Base-by-base conservation (phyloP, 1,140 invertebrate species). In the Halictus rubicundus region DNA sequence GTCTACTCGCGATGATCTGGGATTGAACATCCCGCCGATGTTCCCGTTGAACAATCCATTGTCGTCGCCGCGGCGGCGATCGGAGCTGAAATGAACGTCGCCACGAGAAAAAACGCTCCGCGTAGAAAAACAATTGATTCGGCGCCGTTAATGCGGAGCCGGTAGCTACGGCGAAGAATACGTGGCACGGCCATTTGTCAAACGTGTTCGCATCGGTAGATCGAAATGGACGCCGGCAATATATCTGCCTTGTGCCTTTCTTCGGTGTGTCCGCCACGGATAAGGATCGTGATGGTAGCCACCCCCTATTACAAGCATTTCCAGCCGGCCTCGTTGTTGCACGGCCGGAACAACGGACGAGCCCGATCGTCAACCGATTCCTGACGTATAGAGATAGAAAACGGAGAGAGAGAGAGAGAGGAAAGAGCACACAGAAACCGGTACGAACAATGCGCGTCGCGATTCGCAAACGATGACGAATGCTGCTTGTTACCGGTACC, bases 401-500 rank as follows among this genome's bases (percentile, higher is more conserved):
- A n/a, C 7, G 7, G 52, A 21, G 21, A 52, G 21, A 57, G 21
- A 19, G 21, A 21, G 19, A 16, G 19, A 21, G 21, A 54, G 52
- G 52, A 21, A 7, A 21, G 54, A 57, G 37, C 37, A 27, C 68
- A 68, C 49, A 68, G 68, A 61, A 68, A 61, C 64, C 39, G 12
- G 16, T 10, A 6, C 25, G 39, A 49, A 46, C 64, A 54, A 68
- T 57, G 52, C n/a, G 37, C 54, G 25, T 21, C 23, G 27, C 73
- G 64, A 76, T 49, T 49, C 57, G 25, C 60, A 77, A 70, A 77
- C 75, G 42, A 70, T 70, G 68, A 63, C 42, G 42, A 16, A 77
- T 70, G 32, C 21, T 16, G 66, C 75, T 77, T 70, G 75, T 77
- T 77, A 77, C n/a, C 65, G 19, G 23, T 71, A 71, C 57, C 74